Evolutionary conservation across 1,140 invertebrate genomes (phyloP), one percentile per base, ranked within the genome.

Genomic region (Nasonia giraulti): DNA sequence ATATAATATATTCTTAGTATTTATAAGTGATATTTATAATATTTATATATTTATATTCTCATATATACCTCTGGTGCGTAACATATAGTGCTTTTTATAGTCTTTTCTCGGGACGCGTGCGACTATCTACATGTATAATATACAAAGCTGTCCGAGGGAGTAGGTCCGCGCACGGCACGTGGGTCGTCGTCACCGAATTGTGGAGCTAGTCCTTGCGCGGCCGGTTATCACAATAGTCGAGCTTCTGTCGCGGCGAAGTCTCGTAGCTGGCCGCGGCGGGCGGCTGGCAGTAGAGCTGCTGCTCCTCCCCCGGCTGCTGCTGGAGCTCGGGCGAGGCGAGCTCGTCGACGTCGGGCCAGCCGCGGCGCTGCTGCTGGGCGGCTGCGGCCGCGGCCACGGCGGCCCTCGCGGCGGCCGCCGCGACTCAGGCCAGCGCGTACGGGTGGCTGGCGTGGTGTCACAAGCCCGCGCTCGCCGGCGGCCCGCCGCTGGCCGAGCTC

Each of bases 351-450:
- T 84, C 87, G 23, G 83, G 82, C 62, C 83, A 68, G 71, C 40
- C 40, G 40, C 66, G 40, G 55, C 73, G 84, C 23, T 40, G 84
- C 23, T 37, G 84, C 23, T 40, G 73, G 73, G 66, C 74, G 76
- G 10, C 74, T 14, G 50, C 50, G 83, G 23, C 55, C 75, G 77
- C 27, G 82, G 55, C 74, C n/a, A 17, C 27, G 10, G 62, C 33
- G n/a, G 81, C 81, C n/a, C 50, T 50, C 17, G 81, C 81, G 12
- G 89, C 89, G 84, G 91, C 91, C 69, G 88, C 89, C 12, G 88
- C 91, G 88, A 89, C 94, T 95, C 95, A 96, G 92, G 95, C 95
- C 88, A 95, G 90, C 89, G 96, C 95, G 92, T 96, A 95, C 91
- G 91, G 91, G 86, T 93, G 92, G 1, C 91, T 88, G 86, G 92